Base-by-base conservation (phyloP, 2,113 vertebrate genomes). In the Callithrix jacchus region DNA sequence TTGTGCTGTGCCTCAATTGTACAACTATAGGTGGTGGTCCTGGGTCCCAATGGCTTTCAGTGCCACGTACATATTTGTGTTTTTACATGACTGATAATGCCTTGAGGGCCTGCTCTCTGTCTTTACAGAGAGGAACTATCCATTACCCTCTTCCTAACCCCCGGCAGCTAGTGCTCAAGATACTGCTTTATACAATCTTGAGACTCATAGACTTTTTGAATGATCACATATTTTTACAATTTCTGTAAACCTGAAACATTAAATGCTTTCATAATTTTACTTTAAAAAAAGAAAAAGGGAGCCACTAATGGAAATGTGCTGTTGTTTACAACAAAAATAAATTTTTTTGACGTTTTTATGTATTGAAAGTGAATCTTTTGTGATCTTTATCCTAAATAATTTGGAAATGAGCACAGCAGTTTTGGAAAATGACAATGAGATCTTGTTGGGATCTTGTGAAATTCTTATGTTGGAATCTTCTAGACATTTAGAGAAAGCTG, bases 351-450 rank as follows among this genome's bases (percentile, higher is more conserved):
- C 10, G 70, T 84, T 90, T 91, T 93, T 96, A 37, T 49, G 9
- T 89, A 77, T 52, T n/a, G 16, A 89, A 81, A 94, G 25, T 92
- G n/a, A 94, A 45, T 68, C 16, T 87, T 93, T 58, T 70, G 30
- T 58, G 27, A 77, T 42, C 12, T 82, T 71, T 40, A 58, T 30
- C 37, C 56, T 85, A 82, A 82, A 42, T 74, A 82, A 82, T 89
- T 45, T 97, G 76, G 25, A 93, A 18, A 68, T 87, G 49, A 52
- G 35, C 66, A 13, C 52, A 91, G 40, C n/a, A 88, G 40, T 90
- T 90, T 70, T 49, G 23, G 17, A 94, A 83, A 79, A 76, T 61
- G 25, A 90, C 30, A 87, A n/a, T 81, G 27, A 91, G 45, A 66
- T 92, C 45, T 87, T 71, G 30, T 40, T 64, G 16, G 20, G 42